These are phyloP conservation scores for Syngnathoides biaculeatus DNA, from an alignment of 2,113 vertebrate species.

Conservation along the genomic window DNA sequence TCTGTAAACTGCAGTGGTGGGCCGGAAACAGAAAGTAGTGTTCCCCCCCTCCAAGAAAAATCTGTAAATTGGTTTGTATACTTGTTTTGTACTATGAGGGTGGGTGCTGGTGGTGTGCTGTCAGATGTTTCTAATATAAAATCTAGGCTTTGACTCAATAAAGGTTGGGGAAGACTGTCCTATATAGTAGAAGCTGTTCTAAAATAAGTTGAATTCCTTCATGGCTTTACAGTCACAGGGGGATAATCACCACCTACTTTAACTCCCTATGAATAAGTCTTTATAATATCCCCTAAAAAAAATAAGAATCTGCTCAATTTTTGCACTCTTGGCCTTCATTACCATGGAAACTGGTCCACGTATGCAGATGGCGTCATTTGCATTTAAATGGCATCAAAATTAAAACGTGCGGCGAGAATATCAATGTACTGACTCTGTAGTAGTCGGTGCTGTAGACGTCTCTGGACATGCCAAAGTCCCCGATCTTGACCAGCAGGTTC, in stretches of 20 bases:
- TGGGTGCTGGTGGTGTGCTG: too few relatives aligned
- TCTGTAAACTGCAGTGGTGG: too few relatives aligned
- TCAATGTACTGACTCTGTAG: constrained; percentile 84
- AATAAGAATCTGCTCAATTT: constrained; percentile 24
- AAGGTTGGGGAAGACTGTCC: too few relatives aligned
- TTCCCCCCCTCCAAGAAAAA: too few relatives aligned
- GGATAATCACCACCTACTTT: neutral
- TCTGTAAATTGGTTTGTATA: too few relatives aligned
- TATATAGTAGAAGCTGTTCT: neutral
- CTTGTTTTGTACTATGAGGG: too few relatives aligned
- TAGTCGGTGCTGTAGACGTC: constrained; percentile 99
- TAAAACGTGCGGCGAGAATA: neutral
- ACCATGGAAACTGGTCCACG: constrained; percentile 43
- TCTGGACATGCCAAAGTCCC: constrained; percentile 98
- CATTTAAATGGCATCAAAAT: constrained; percentile 59
- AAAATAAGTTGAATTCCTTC: neutral
- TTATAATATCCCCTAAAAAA: neutral
- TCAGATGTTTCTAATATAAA: neutral
- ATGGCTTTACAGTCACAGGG: neutral
- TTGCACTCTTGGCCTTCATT: constrained; percentile 42
- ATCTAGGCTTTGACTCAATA: too few relatives aligned
- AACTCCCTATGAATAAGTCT: constrained; percentile 1
- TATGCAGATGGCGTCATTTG: constrained; percentile 51
- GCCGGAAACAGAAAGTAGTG: too few relatives aligned
- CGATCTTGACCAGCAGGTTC: constrained; percentile 97